Evolutionary conservation across 2,888 invertebrate species (phyloP).

Genomic region (Cheilosia vernalis): DNA sequence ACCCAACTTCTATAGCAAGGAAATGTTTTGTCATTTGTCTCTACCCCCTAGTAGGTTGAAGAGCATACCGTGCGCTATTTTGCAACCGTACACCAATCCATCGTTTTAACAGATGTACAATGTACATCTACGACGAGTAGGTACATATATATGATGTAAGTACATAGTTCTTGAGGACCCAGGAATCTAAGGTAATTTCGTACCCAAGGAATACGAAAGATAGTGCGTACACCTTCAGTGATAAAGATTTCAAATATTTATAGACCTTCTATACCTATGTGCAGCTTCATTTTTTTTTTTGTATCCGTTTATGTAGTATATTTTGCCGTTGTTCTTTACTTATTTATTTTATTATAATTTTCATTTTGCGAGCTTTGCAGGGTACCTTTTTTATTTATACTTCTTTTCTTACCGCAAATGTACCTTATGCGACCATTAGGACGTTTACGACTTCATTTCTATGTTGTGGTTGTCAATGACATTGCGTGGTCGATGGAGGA

Average conservation of each 20-base stretch:
- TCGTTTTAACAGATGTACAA: constrained; percentile 29
- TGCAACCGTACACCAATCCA: constrained; percentile 57
- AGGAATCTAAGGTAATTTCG: constrained; percentile 41
- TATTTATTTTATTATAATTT: constrained; percentile 74
- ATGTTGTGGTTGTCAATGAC: constrained; percentile 72
- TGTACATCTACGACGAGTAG: neutral
- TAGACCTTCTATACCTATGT: constrained; percentile 53
- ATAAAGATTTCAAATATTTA: constrained; percentile 73
- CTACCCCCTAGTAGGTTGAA: constrained; percentile 4
- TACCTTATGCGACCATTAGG: constrained; percentile 69
- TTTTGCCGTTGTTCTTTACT: constrained; percentile 62
- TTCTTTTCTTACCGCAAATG: constrained; percentile 65
- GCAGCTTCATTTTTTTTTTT: constrained; percentile 21
- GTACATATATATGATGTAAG: neutral
- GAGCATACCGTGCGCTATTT: constrained; percentile 43
- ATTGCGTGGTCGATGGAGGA: constrained; percentile 71
- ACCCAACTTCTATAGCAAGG: constrained; percentile 50
- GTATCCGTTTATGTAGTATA: constrained; percentile 38
- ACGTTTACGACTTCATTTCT: constrained; percentile 73
- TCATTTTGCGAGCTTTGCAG: constrained; percentile 65
- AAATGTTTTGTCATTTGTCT: constrained; percentile 71
- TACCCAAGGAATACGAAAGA: constrained; percentile 37
- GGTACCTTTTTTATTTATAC: constrained; percentile 67
- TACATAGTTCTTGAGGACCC: constrained; percentile 39
- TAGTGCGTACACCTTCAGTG: constrained; percentile 70